A percentile compares a stretch with the other conserved stretches of the same genome.
Conservation (phyloP, 2,797 vertebrate species). For the Dipus sagitta region DNA sequence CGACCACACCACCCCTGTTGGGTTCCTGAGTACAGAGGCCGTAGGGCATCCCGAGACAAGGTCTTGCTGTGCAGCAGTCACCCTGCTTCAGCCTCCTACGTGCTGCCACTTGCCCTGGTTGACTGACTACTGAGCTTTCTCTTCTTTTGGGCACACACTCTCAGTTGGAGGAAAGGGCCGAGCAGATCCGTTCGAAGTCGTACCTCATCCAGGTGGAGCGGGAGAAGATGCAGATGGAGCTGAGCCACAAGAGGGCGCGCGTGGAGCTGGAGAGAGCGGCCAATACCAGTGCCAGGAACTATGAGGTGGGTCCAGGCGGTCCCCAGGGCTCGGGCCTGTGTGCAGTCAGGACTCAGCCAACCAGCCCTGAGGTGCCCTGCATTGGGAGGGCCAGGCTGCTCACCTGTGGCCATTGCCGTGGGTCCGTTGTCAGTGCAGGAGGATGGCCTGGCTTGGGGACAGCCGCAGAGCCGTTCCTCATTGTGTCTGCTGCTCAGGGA, state of each 20-base stretch:
- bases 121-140: not conserved
- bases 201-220: constrained; percentile 94
- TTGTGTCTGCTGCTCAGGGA: not conserved
- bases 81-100: not conserved
- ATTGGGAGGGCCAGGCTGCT: not conserved
- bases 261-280: constrained; percentile 96
- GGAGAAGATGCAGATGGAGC: constrained; percentile 97
- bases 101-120: accelerated
- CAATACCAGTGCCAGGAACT: constrained; percentile 91
- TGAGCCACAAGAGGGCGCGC: constrained; percentile 97
- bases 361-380: not conserved
- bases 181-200: constrained; percentile 92
- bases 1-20: no score
- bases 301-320: constrained; percentile 89
- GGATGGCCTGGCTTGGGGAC: constrained; percentile 64
- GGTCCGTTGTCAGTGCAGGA: constrained; percentile 12
- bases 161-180: constrained; percentile 94
- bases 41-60: not conserved
- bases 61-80: not conserved
- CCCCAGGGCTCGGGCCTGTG: accelerated
- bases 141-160: not conserved
- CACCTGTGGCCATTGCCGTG: not conserved
- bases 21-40: no score
- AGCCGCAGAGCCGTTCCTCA: not conserved
- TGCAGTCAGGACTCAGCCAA: not conserved